Evolutionary conservation across 2,797 vertebrate genomes (phyloP), one percentile per base, ranked within the genome.

Genomic region (Melanotaenia boesemani): DNA sequence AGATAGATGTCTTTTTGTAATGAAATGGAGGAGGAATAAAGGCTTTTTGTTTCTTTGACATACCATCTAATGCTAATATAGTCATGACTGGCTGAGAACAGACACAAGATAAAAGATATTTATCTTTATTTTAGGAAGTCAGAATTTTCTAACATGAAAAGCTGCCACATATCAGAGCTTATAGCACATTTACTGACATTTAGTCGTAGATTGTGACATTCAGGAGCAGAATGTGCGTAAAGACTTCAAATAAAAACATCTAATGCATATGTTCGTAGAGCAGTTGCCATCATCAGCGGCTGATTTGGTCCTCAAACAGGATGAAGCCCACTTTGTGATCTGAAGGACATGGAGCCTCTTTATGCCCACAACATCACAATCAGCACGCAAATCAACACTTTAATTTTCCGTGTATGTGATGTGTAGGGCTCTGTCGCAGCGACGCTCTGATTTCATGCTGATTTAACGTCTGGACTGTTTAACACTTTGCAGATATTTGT

Each of bases 321-420:
- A 48, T 68, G 15, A 72, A 69, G 64, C 63, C 26, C 59, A 54
- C n/a, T 67, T 52, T 61, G 26, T 41, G 71, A 50, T 65, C 18
- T 34, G 20, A 50, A 41, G 39, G 39, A 57, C 18, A n/a, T 2
- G 9, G 22, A 30, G n/a, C 41, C 26, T 26, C 26, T 26, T 26
- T 26, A 34, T 60, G 46, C 16, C 44, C 56, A 22, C 57, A 61
- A 15, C 52, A 67, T 48, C 3, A 6, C 4, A 20, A 20, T 20
- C 18, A 48, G 46, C 20, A n/a, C 18, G 20, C 46, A 48, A 20
- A 48, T 48, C 39, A 41, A 41, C 39, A 41, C 39, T 41, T 41
- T 12, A 41, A 10, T 13, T 44, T 15, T 44, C 13, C 12, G 12
- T 44, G 15, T 13, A 44, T 44, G 39, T 16, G 15, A 15, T 28